Base-by-base conservation (phyloP, 2,113 vertebrate species). In the Tylochromis polylepis region DNA sequence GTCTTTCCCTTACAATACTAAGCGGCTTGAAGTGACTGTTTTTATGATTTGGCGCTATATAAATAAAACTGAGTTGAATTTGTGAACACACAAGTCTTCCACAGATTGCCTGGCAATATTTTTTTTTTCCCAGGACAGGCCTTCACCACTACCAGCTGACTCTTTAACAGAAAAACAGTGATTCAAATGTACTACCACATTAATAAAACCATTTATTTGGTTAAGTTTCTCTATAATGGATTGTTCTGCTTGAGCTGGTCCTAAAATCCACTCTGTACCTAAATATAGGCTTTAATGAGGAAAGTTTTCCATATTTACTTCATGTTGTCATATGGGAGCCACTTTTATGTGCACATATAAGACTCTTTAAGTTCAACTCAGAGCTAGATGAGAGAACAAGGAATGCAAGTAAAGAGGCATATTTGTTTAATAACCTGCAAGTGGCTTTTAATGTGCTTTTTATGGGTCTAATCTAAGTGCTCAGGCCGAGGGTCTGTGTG, bases 271-370 rank as follows among this genome's bases (percentile, higher is more conserved):
- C 38, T 62, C 60, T 12, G 65, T 53, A 62, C 90, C 91, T 90
- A 91, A 90, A 90, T 84, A 87, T 89, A 89, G 87, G 59, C 85
- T 55, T 55, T 87, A 81, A 85, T 72, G 38, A 84, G 83, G 27
- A 60, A 31, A 3, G 11, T 70, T 91, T 82, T 83, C 82, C 82
- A 65, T 85, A 83, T 85, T 85, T 85, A 86, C 38, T 83, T 27
- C 75, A 65, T 41, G 58, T 79, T 86, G 62, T 85, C n/a, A 34
- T 36, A 79, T 51, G 46, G 59, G 36, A 72, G 55, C 57, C 41
- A 34, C 84, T 84, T 92, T 90, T 15, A 84, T 86, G 36, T 85
- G 84, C 77, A 62, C 27, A 43, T 81, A 29, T 29, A 27, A 85
- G 27, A 16, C 49, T 29, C 53, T 87, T 84, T 59, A 18, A 78